Base-by-base conservation (phyloP, 2,113 vertebrate genomes). In the Meleagris gallopavo region DNA sequence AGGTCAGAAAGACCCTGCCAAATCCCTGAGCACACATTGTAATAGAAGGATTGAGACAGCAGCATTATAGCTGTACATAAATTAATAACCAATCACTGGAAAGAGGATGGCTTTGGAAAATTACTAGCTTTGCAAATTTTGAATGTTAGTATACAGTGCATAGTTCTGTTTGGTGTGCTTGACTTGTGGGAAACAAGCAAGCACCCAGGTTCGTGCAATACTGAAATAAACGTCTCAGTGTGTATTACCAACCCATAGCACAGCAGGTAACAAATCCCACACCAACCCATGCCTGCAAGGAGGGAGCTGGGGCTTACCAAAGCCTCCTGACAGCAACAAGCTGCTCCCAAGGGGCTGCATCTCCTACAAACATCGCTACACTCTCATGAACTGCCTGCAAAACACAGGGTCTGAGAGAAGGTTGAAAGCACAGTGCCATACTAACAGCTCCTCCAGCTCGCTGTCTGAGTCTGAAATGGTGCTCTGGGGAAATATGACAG, bases 281-380 rank as follows among this genome's bases (percentile, higher is more conserved):
- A 71, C 15, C 24, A n/a, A 4, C 13, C 50, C 40, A 9, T 0
- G 3, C 16, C 18, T 74, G 72, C 69, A 6, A 3, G 1, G 2
- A 21, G 1, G 6, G 48, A 83, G 13, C 60, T 2, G 21, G 76
- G 36, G 55, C 54, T 40, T 18, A 70, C n/a, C 10, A 40, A 86
- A 4, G 5, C 61, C 38, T 82, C 71, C 34, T 30, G 54, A 20
- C 36, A 86, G 79, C 61, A 65, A 25, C 15, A 10, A 36, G 54
- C 55, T 48, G 7, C 20, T 60, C 67, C 46, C 52, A 27, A 18
- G 18, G 34, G 5, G 38, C 2, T 10, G 25, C 40, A 27, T 65
- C 55, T 76, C 64, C 62, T 61, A 19, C 30, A 0, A 12, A 12
- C 71, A 20, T 58, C 66, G 55, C 30, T 83, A 57, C 21, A 30